A percentile compares a stretch with the other conserved stretches of the same genome.
phyloP scores from a whole-genome alignment of 2,888 invertebrate genomes.

The Nomada lathburiana region DNA sequence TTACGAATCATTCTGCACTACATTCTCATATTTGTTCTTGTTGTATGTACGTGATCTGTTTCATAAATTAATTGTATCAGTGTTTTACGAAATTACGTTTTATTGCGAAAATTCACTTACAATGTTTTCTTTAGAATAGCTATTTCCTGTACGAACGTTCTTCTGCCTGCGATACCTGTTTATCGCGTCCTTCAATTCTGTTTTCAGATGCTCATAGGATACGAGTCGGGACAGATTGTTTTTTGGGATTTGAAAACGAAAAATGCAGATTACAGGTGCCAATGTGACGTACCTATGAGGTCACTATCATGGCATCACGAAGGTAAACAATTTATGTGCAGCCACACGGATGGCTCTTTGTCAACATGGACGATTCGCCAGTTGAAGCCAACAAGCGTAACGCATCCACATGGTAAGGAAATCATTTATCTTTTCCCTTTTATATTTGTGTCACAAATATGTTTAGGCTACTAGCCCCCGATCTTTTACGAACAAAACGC shows the following conservation, averaged over 20 bases:
- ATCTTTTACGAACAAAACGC: too few species aligned
- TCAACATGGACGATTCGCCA: conserved; percentile 96
- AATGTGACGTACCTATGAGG: conserved; percentile 91
- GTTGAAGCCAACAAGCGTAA: conserved; percentile 91
- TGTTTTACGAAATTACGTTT: conserved; percentile 23
- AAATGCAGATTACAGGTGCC: conserved; percentile 93
- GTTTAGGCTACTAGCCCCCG: neutral
- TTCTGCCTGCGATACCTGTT: neutral
- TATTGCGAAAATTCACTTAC: conserved; percentile 29
- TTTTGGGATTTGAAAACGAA: conserved; percentile 97
- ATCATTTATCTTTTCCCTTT: neutral
- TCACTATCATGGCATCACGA: conserved; percentile 99
- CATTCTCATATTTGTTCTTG: conserved; percentile 64
- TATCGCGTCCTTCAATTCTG: conserved; percentile 45
- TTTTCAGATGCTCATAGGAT: conserved; percentile 96
- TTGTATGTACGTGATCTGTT: conserved; percentile 65
- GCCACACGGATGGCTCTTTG: conserved; percentile 97
- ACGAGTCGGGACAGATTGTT: conserved; percentile 96
- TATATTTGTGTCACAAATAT: neutral
- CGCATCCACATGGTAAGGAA: conserved; percentile 95
- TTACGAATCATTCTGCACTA: conserved; percentile 59
- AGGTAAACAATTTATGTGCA: conserved; percentile 98
- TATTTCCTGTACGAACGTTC: neutral
- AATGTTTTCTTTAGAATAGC: conserved; percentile 41
- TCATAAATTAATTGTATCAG: conserved; percentile 49